A percentile compares a stretch with the other conserved stretches of the same genome.
phyloP scores from a whole-genome alignment of 2,113 vertebrate genomes.

The Tretioscincus oriximinensis region DNA sequence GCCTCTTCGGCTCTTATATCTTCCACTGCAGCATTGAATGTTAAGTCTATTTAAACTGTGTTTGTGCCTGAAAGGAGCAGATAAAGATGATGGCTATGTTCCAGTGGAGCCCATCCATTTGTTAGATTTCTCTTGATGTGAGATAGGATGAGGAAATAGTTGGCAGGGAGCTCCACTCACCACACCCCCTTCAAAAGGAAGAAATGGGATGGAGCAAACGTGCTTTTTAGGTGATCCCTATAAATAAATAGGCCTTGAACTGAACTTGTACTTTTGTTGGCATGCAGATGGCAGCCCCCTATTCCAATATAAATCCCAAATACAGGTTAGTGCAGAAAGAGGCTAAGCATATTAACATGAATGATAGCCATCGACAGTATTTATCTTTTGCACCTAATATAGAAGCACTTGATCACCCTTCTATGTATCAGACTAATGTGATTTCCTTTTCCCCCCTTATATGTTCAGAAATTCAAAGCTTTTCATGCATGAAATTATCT shows the following conservation, averaged over 20 bases:
- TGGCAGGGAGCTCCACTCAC: too few species aligned
- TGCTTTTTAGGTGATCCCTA: neutral
- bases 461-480: too few species aligned
- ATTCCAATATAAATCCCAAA: too few species aligned
- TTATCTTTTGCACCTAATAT: neutral
- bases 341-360: neutral
- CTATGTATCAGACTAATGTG: neutral
- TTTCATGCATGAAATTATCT: too few species aligned
- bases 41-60: neutral
- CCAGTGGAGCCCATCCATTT: neutral
- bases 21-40: neutral
- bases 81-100: neutral
- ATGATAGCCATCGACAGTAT: neutral
- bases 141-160: neutral
- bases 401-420: neutral
- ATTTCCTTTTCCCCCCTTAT: neutral
- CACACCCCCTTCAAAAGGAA: neutral
- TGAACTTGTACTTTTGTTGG: neutral
- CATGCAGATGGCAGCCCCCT: too few species aligned
- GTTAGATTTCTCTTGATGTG: neutral
- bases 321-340: too few species aligned
- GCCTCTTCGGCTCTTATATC: constrained; percentile 15
- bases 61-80: neutral
- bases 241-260: neutral
- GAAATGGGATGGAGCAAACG: neutral